Conservation (phyloP, 2,113 vertebrate genomes). For the Steatornis caripensis region DNA sequence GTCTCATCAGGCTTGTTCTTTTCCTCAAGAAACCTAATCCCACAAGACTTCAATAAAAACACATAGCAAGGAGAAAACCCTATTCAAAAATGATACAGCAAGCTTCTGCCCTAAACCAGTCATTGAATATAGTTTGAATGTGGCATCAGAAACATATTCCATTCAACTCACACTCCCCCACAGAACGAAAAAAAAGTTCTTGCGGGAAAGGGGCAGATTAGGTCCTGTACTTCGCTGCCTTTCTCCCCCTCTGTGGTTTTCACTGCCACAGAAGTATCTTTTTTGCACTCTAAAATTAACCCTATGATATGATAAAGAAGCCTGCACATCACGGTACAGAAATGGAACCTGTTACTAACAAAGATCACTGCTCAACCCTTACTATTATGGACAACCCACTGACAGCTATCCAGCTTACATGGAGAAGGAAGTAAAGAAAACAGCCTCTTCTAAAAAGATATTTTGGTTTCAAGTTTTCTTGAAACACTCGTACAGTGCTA, state of each 20-base stretch:
- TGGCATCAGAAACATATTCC: too few species aligned
- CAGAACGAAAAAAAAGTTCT: neutral
- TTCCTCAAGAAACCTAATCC: neutral
- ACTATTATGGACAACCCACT: neutral
- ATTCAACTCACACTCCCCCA: neutral
- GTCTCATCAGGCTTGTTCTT: neutral
- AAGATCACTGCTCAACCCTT: neutral
- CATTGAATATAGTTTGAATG: too few species aligned
- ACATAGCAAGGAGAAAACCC: neutral
- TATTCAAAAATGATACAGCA: neutral
- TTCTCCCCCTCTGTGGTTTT: conserved; percentile 12
- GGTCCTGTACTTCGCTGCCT: neutral
- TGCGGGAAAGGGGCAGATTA: neutral
- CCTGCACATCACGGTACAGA: neutral
- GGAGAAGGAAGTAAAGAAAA: neutral
- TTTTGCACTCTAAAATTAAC: conserved; percentile 33
- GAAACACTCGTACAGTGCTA: neutral
- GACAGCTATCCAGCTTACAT: neutral
- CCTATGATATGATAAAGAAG: neutral
- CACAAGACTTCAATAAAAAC: neutral
- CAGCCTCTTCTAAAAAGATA: neutral
- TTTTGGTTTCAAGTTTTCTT: neutral
- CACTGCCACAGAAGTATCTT: conserved; percentile 43
- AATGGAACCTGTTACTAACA: neutral
- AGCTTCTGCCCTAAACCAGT: neutral